Conservation (phyloP, 92 coral and sea anemone species). For the Phenganax stokvisi region DNA sequence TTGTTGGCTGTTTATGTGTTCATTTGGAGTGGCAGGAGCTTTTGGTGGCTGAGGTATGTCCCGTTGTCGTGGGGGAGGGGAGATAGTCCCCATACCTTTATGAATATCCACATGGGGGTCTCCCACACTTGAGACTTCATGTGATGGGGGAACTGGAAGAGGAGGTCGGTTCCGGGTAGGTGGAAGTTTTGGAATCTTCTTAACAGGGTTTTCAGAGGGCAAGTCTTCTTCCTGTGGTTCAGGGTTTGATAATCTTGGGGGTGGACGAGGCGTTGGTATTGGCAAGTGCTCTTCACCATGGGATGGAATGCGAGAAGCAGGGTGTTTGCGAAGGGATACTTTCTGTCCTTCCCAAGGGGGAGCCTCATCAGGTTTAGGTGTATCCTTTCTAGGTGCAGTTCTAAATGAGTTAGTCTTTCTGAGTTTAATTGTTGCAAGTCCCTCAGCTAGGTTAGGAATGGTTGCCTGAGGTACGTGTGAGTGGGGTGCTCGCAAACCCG, state of each 20-base stretch:
- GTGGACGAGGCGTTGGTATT: not conserved
- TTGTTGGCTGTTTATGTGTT: not conserved
- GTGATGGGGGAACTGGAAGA: slow-evolving; percentile 16
- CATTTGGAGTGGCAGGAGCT: not conserved
- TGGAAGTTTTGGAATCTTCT: not conserved
- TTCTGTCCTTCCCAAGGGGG: not conserved
- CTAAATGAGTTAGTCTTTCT: not conserved
- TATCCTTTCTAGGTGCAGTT: not conserved
- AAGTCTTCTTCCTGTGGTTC: not conserved
- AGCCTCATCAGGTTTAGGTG: not conserved
- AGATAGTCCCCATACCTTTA: not conserved
- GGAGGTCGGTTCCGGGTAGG: slow-evolving; percentile 79
- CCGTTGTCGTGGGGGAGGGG: slow-evolving; percentile 13
- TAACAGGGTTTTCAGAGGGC: not conserved
- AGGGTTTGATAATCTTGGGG: not conserved
- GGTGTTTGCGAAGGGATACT: not conserved
- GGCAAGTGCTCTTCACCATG: not conserved
- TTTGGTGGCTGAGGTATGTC: slow-evolving; percentile 8
- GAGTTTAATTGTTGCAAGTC: slow-evolving; percentile 26
- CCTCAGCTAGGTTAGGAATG: slow-evolving; percentile 50
- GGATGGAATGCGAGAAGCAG: not conserved
- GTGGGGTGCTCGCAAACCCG: slow-evolving; percentile 38
- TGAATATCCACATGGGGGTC: not conserved
- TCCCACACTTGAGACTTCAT: not conserved
- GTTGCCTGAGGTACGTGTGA: slow-evolving; percentile 29